Base-by-base conservation (phyloP, 1,140 invertebrate genomes). In the Leptopilina clavipes region DNA sequence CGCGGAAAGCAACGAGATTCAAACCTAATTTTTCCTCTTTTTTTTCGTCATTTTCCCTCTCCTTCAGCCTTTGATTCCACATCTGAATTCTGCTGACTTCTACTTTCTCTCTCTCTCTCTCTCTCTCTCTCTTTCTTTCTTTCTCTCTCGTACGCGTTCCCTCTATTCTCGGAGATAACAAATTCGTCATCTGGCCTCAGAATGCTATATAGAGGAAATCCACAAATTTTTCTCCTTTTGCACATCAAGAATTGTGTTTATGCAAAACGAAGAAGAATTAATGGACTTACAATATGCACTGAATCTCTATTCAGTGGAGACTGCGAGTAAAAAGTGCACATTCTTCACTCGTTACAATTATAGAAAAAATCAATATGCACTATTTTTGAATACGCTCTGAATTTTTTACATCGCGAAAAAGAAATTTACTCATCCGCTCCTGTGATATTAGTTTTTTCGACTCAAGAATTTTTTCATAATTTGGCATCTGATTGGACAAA, bases 181-280 rank as follows among this genome's bases (percentile, higher is more conserved):
- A n/a, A 86, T 86, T 86, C 86, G 85, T 88, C 87, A 88, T 88
- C 86, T 86, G 86, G 86, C 73, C 77, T 82, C 84, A 82, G 81
- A 84, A 84, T 86, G 85, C 70, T 31, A 31, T 78, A 74, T 74
- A 74, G 78, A 79, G 14, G 71, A 40, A 72, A 72, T 72, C 6
- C 9, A 40, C 37, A 11, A 22, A 31, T 65, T 65, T 65, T 77
- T 74, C 70, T 75, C 73, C 72, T 77, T 75, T 71, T 74, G 73
- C 54, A n/a, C n/a, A 71, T 76, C 31, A 44, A 22, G 65, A 75
- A 80, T 82, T 75, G 73, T 79, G 81, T 77, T n/a, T 82, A 82
- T 80, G 79, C 77, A 82, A 82, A 82, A 65, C 25, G 59, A 65
- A 65, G 3, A 65, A 65, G 59, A 65, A 65, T 65, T 65, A 65